Evolutionary conservation across 1,140 invertebrate genomes (phyloP).

Genomic region (Akabosia matsudoensis): DNA sequence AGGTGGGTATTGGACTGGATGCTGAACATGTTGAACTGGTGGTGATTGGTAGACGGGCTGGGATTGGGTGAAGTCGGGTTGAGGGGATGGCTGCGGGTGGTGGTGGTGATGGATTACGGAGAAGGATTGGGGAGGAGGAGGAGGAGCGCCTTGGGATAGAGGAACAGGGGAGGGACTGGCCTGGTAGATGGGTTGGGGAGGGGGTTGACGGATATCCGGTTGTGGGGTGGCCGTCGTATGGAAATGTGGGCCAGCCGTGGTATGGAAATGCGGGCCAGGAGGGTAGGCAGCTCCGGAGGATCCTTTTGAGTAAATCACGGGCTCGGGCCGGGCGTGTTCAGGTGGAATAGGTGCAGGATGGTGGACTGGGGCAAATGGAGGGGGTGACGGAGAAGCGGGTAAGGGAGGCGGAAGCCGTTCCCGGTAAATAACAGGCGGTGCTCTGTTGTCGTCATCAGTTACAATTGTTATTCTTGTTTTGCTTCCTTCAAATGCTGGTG

Average conservation of each 20-base stretch:
- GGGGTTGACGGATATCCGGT: neutral
- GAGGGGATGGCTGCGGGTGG: neutral
- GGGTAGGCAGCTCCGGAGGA: neutral
- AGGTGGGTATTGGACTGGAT: neutral
- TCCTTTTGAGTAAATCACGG: neutral
- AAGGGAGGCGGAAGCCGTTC: neutral
- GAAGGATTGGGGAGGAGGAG: too few species aligned
- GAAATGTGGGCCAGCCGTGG: too few species aligned
- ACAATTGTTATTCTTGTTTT: conserved; percentile 1
- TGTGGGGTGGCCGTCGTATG: neutral
- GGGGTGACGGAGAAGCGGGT: neutral
- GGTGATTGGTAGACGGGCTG: neutral
- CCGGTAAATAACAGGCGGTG: neutral
- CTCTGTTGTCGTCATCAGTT: neutral
- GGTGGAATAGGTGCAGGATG: neutral
- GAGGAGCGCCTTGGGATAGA: too few species aligned
- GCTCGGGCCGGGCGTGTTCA: neutral
- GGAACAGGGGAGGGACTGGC: neutral
- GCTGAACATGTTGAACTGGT: neutral
- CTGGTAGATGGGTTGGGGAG: neutral
- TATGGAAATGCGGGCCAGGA: neutral
- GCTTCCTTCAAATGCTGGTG: neutral
- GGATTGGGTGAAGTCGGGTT: neutral
- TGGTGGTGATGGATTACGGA: too few species aligned
- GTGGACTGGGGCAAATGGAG: conserved; percentile 7